Base-by-base conservation (phyloP, 2,113 vertebrate genomes). In the Alligator mississippiensis region DNA sequence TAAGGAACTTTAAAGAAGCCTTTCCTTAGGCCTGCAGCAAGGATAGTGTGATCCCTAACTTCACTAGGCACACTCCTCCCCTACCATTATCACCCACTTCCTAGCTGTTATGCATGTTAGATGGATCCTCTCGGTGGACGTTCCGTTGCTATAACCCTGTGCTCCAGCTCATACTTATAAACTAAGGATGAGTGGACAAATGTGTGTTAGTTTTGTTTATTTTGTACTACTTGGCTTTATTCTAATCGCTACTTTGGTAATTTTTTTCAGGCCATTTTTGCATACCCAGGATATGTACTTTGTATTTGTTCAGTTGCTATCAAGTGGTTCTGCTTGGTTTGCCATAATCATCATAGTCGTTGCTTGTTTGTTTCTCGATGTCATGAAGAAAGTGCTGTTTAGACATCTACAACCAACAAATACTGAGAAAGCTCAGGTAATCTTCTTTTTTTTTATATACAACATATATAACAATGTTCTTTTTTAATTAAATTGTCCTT, bases 251-350 rank as follows among this genome's bases (percentile, higher is more conserved):
- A 30, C 38, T 87, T 90, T 85, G 93, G 95, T 89, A 88, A 66
- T 94, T 83, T 96, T 96, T 95, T 91, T 10, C 97, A 99, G 99
- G 99, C 99, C 99, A 3, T 99, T 99, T 98, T 98, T 99, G 94
- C 98, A 99, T 95, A 99, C 99, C 82, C 99, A 99, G 98, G 99
- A 99, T 97, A 99, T 99, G 99, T 99, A 99, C 97, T 99, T 99
- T 88, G 99, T 99, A 90, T 99, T 99, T 95, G 98, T 99, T 95
- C 99, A 99, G 34, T 98, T 99, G 91, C 97, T 99, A 38, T 99
- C 99, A 97, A 99, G 99, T 95, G 99, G 99, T 89, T 99, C 99
- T 6, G 99, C 98, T 96, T 99, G 99, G 99, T 99, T 99, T 93
- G 99, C 99, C 97, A 99, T 99, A 96, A 98, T 99, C 95, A 98